Percentiles rank a stretch among this genome's conserved stretches.
phyloP scores from a whole-genome alignment of 2,113 vertebrate species.

The Parotia lawesii region DNA sequence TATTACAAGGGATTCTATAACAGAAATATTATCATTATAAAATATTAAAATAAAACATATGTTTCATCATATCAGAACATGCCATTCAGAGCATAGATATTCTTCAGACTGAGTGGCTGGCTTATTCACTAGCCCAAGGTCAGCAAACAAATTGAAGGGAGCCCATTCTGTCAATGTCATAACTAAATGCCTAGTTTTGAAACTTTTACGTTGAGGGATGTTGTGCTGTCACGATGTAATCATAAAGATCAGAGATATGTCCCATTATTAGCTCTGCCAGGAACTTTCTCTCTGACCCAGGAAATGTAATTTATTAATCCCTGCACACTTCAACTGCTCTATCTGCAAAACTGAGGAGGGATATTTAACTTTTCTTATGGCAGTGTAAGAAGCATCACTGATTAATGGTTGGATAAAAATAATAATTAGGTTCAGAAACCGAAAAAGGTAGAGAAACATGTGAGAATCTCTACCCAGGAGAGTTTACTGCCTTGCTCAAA shows the following conservation, averaged over 20 bases:
- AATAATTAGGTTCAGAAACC: neutral
- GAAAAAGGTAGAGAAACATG: neutral
- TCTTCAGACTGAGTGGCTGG: neutral
- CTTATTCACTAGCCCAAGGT: neutral
- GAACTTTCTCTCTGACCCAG: constrained; percentile 15
- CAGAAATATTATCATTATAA: neutral
- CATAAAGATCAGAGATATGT: neutral
- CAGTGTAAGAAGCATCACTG: neutral
- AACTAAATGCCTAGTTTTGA: neutral
- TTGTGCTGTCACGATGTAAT: neutral
- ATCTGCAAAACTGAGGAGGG: neutral
- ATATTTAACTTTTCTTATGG: neutral
- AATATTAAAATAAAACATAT: neutral
- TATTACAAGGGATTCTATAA: neutral
- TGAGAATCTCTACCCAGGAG: neutral
- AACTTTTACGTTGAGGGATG: neutral
- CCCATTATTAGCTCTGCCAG: neutral
- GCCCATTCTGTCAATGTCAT: neutral
- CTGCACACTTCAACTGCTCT: neutral
- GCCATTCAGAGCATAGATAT: neutral
- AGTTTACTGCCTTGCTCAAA: neutral
- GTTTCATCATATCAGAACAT: neutral
- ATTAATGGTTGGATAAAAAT: neutral
- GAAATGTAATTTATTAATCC: constrained; percentile 34
- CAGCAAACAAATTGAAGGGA: neutral